Percentiles rank a stretch among this genome's conserved stretches.
phyloP scores from a whole-genome alignment of 1,140 invertebrate species.

The Chironomus tepperi region DNA sequence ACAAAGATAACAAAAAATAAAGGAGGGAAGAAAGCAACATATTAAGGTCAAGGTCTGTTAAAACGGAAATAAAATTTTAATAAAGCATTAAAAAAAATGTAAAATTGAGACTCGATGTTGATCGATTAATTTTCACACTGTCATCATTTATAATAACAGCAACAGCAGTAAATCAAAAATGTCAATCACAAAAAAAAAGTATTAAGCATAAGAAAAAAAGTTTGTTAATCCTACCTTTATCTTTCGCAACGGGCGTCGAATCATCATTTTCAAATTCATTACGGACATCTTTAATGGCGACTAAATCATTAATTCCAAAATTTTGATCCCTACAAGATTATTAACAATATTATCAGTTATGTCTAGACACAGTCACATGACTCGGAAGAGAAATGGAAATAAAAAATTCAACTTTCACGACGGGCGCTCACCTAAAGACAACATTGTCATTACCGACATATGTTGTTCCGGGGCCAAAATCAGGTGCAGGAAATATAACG shows the following conservation, averaged over 20 bases:
- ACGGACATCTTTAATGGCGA: conserved; percentile 42
- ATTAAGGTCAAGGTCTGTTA: conserved; percentile 4
- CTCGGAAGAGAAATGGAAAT: not conserved
- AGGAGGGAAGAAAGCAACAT: not conserved
- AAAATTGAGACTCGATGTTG: not conserved
- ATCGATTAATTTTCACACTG: not conserved
- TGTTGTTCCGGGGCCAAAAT: conserved; percentile 41
- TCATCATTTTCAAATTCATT: conserved; percentile 46
- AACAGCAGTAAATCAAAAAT: no score
- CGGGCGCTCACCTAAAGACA: conserved; percentile 40
- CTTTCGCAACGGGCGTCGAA: conserved; percentile 42
- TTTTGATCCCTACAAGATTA: conserved; percentile 43
- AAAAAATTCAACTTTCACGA: not conserved
- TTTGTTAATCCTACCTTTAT: conserved; percentile 50
- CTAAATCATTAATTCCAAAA: conserved; percentile 46
- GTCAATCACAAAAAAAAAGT: no score
- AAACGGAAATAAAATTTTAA: conserved; percentile 19
- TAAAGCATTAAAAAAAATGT: not conserved
- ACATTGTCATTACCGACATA: conserved; percentile 44
- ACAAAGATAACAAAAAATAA: not conserved
- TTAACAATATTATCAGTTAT: not conserved
- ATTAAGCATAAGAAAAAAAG: not conserved
- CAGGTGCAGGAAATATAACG: conserved; percentile 46
- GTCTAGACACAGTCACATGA: not conserved
- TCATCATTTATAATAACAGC: no score